A percentile compares a stretch with the other conserved stretches of the same genome.
These are phyloP conservation scores for Ophiodon elongatus DNA, from an alignment of 2,113 vertebrate species.

Conservation along the genomic window DNA sequence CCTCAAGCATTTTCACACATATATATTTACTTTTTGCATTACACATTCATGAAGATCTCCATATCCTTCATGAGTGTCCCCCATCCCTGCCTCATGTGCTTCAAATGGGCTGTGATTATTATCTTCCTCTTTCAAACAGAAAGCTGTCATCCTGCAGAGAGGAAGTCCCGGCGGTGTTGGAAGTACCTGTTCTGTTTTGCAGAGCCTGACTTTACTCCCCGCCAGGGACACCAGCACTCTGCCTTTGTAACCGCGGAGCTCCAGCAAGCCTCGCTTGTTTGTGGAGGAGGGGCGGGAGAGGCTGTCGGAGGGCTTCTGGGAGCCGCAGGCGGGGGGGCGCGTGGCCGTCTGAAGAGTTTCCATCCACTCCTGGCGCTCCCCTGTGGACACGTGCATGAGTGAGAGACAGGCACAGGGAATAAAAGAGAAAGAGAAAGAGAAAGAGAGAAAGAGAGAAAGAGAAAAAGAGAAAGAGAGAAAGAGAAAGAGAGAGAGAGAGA, in stretches of 20 bases:
- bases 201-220: constrained; percentile 93
- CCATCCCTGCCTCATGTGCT: constrained; percentile 29
- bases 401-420: constrained; percentile 45
- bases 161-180: constrained; percentile 65
- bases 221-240: constrained; percentile 92
- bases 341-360: constrained; percentile 86
- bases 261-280: constrained; percentile 91
- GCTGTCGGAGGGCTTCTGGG: constrained; percentile 75
- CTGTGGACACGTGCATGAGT: constrained; percentile 78
- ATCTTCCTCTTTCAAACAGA: constrained; percentile 63
- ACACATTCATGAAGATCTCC: constrained; percentile 54
- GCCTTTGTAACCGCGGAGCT: constrained; percentile 95
- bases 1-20: constrained; percentile 24
- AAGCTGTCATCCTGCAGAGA: constrained; percentile 71
- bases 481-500: constrained; percentile 23
- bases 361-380: constrained; percentile 95
- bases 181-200: constrained; percentile 97
- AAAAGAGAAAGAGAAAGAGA: constrained; percentile 23
- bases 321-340: constrained; percentile 79
- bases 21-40: constrained; percentile 51
- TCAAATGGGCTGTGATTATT: constrained; percentile 53
- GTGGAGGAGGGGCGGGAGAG: constrained; percentile 64
- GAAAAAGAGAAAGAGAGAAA: constrained; percentile 2
- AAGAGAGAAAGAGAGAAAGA: constrained; percentile 15
- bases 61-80: constrained; percentile 28